Evolutionary conservation across 2,113 vertebrate species (phyloP).

Genomic region (Prochilodus magdalenae): DNA sequence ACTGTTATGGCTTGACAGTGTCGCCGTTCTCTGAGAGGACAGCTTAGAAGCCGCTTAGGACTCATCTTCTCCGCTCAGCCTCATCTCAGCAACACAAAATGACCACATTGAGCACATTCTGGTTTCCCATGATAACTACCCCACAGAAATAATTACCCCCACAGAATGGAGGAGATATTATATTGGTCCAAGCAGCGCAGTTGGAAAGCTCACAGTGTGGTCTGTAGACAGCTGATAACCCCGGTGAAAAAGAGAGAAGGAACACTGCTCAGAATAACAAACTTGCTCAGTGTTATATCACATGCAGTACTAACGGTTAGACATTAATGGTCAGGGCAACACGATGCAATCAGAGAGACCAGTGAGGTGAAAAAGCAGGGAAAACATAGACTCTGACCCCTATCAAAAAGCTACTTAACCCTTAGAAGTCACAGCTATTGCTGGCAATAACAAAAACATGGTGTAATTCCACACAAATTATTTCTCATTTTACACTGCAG

Average conservation of each 20-base stretch:
- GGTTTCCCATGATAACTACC: slow-evolving; percentile 44
- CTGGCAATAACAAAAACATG: neutral
- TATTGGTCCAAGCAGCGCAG: slow-evolving; percentile 37
- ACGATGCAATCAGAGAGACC: neutral
- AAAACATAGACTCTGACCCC: neutral
- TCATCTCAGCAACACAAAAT: slow-evolving; percentile 31
- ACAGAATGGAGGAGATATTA: slow-evolving; percentile 30
- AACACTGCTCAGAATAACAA: neutral
- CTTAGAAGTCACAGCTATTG: neutral
- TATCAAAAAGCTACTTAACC: neutral
- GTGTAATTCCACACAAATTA: neutral
- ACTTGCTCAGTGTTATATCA: neutral
- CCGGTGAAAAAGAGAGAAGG: neutral
- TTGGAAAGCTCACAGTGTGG: slow-evolving; percentile 14
- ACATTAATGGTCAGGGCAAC: neutral
- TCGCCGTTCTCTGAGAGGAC: slow-evolving; percentile 20
- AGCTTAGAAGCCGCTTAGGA: slow-evolving; percentile 20
- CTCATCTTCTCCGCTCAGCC: slow-evolving; percentile 14
- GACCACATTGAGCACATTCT: slow-evolving; percentile 35
- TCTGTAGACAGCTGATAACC: slow-evolving; percentile 7
- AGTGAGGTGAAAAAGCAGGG: neutral
- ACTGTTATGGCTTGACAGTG: slow-evolving; percentile 30
- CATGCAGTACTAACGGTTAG: neutral
- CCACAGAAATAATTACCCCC: slow-evolving; percentile 48
- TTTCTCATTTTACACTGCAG: no score